Conservation (phyloP, 2,113 vertebrate genomes). For the Xyrauchen texanus region DNA sequence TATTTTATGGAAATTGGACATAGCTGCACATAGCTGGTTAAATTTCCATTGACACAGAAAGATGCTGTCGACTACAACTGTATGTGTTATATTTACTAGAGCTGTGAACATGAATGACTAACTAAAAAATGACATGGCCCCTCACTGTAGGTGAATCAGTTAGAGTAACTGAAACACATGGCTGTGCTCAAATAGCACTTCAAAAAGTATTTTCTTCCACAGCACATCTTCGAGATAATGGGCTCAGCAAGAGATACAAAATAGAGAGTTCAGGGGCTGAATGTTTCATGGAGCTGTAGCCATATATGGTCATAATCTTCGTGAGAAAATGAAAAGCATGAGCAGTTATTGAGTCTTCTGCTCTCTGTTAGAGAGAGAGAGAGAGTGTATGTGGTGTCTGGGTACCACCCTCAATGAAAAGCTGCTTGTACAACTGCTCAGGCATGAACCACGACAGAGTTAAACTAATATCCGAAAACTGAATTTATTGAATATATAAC, state of each 20-base stretch:
- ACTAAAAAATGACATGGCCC: not conserved
- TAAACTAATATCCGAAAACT: no score
- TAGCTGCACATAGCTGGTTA: not conserved
- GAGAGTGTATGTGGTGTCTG: conserved; percentile 16
- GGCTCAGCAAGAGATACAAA: not conserved
- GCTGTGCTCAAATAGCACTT: conserved; percentile 12
- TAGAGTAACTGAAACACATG: not conserved
- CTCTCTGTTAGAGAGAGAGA: conserved; percentile 3
- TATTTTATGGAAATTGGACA: conserved; percentile 13
- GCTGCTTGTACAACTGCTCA: conserved; percentile 17
- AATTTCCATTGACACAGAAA: not conserved
- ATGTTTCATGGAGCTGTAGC: conserved; percentile 10
- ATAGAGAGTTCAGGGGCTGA: conserved; percentile 7
- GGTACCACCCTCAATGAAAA: conserved; percentile 3
- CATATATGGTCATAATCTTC: not conserved
- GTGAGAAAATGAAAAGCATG: not conserved
- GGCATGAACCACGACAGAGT: not conserved
- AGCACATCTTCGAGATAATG: conserved; percentile 11
- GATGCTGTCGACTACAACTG: not conserved
- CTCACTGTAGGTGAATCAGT: not conserved
- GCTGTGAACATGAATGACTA: not conserved
- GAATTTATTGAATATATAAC: no score
- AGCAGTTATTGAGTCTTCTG: not conserved
- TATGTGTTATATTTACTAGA: not conserved
- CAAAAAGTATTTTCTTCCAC: conserved; percentile 20